These are phyloP conservation scores for Radopholus similis DNA, from an alignment of 1,140 invertebrate genomes.

Conservation along the genomic window DNA sequence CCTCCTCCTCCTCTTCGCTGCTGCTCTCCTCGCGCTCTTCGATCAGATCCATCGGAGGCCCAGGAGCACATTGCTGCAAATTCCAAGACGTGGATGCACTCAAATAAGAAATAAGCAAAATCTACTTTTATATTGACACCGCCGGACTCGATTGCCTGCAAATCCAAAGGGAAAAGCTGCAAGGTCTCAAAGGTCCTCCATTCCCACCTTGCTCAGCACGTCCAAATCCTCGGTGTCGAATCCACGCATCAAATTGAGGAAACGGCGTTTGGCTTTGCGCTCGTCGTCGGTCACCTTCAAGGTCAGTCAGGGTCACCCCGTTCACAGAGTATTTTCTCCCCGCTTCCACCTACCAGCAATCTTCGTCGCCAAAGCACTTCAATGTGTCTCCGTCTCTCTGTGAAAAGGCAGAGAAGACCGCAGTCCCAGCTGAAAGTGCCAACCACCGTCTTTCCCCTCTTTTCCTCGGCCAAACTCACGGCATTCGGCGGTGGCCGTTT, in stretches of 20 bases:
- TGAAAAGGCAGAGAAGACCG: conserved; percentile 42
- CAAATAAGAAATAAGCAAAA: too few species aligned
- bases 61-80: conserved; percentile 57
- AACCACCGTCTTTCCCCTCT: not conserved
- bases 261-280: conserved; percentile 50
- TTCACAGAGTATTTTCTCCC: conserved; percentile 29
- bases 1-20: conserved; percentile 1
- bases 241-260: conserved; percentile 57
- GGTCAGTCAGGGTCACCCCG: conserved; percentile 5
- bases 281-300: conserved; percentile 57
- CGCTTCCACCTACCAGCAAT: conserved; percentile 2
- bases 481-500: conserved; percentile 14
- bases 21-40: conserved; percentile 41
- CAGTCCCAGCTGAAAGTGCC: conserved; percentile 29
- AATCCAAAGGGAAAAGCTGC: conserved; percentile 17
- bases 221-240: conserved; percentile 59
- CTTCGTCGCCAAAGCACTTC: conserved; percentile 41
- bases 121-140: conserved; percentile 52
- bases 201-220: conserved; percentile 51
- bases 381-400: conserved; percentile 42
- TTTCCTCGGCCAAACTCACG: not conserved
- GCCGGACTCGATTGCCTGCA: conserved; percentile 45
- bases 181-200: not conserved
- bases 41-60: conserved; percentile 57
- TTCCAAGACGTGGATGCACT: too few species aligned